phyloP scores from a whole-genome alignment of 1,140 invertebrate genomes.

The Drosophila mayri region DNA sequence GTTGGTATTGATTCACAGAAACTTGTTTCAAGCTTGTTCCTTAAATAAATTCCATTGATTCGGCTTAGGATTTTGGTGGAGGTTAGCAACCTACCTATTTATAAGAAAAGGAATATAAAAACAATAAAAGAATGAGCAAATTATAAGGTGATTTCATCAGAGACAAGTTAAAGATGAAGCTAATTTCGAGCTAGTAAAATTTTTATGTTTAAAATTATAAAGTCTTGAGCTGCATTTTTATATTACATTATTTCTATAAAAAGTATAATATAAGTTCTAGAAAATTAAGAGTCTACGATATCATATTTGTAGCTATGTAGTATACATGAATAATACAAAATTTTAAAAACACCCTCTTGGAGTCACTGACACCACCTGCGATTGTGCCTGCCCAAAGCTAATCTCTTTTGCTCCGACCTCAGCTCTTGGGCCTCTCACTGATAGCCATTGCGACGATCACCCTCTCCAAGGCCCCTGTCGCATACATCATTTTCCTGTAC shows the following conservation, averaged over 20 bases:
- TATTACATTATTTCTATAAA: background rate
- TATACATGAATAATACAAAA: background rate
- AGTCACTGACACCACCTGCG: conserved; percentile 14
- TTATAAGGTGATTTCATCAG: conserved; percentile 4
- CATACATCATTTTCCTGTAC: conserved; percentile 59
- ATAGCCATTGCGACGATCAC: conserved; percentile 58
- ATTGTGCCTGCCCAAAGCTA: conserved; percentile 12
- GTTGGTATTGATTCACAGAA: conserved; percentile 1
- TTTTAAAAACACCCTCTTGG: background rate
- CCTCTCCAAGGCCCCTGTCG: conserved; percentile 52
- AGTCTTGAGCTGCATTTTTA: background rate
- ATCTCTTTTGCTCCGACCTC: conserved; percentile 31
- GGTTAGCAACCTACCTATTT: background rate
- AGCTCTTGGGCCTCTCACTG: conserved; percentile 63
- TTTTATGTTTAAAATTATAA: background rate
- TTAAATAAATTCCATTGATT: conserved; percentile 9
- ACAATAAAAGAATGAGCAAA: background rate
- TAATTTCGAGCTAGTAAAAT: too few relatives aligned
- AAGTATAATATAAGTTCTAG: background rate
- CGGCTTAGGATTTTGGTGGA: background rate
- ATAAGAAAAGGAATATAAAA: background rate
- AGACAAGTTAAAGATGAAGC: background rate
- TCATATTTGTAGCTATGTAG: background rate
- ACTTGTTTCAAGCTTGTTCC: conserved; percentile 21
- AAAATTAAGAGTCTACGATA: background rate